Conservation (phyloP, 2,113 vertebrate species). For the Todiramphus chloris region DNA sequence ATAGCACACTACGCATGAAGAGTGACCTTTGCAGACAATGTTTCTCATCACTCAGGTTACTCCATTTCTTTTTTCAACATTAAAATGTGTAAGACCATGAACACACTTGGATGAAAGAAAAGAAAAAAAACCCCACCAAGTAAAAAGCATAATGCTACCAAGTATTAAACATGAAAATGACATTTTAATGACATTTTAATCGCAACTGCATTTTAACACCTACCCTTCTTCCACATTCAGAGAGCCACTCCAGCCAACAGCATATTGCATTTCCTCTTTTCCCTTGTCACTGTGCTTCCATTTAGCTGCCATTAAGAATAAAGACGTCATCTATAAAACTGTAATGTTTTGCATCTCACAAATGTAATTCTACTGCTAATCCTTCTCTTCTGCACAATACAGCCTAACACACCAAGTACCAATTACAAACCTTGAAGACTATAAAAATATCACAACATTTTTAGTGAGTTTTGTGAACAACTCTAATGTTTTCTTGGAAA, state of each 20-base stretch:
- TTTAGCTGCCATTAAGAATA: constrained; percentile 81
- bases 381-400: background rate
- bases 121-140: background rate
- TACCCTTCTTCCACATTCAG: constrained; percentile 92
- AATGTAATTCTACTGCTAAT: background rate
- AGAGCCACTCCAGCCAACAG: constrained; percentile 90
- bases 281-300: constrained; percentile 90
- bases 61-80: background rate
- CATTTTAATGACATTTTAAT: background rate
- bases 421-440: background rate
- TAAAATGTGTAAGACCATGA: rapidly evolving
- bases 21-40: background rate
- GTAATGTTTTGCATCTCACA: background rate
- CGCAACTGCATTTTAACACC: constrained; percentile 44
- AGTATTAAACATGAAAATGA: background rate
- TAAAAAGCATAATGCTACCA: background rate
- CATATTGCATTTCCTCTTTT: constrained; percentile 93
- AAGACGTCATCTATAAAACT: background rate
- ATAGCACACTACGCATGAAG: background rate
- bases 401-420: background rate
- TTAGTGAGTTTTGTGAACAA: background rate
- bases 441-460: background rate
- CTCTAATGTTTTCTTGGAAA: background rate
- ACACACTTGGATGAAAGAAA: background rate
- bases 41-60: background rate